Conservation (phyloP, 2,888 invertebrate species). For the Drosophila meridiana region DNA sequence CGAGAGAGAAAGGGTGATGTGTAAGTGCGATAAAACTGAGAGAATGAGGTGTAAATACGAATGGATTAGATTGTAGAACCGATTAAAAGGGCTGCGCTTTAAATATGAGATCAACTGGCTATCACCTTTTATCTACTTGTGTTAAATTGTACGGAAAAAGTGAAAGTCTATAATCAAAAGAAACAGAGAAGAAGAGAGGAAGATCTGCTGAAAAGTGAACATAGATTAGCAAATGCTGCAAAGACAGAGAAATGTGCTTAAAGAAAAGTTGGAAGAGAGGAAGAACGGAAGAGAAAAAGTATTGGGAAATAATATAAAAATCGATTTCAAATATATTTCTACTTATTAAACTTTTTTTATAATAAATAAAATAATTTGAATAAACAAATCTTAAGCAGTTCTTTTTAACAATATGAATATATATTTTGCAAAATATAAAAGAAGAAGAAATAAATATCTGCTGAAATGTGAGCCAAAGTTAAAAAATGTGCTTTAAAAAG, state of each 20-base stretch:
- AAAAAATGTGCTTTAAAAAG: not conserved
- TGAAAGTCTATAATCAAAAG: constrained; percentile 16
- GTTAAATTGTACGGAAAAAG: constrained; percentile 11
- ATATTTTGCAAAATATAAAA: too few species aligned
- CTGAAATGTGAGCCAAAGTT: too few species aligned
- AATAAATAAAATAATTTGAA: too few species aligned
- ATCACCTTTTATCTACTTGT: not conserved
- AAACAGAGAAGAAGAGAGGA: not conserved
- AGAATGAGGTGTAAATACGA: constrained; percentile 41
- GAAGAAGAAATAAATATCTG: too few species aligned
- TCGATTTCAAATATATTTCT: too few species aligned
- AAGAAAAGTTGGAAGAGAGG: not conserved
- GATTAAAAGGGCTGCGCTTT: constrained; percentile 21
- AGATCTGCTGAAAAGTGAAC: not conserved
- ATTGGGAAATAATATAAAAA: too few species aligned
- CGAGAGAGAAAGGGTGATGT: not conserved
- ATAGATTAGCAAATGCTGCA: not conserved
- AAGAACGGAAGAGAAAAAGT: not conserved
- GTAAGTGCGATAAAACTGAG: constrained; percentile 15
- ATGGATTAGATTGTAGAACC: constrained; percentile 15
- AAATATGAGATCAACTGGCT: constrained; percentile 5
- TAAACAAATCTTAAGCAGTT: too few species aligned
- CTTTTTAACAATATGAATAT: too few species aligned
- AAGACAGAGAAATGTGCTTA: not conserved
- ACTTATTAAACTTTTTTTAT: too few species aligned